These are phyloP conservation scores for Garrulus glandarius DNA, from an alignment of 2,797 vertebrate genomes.

Conservation along the genomic window DNA sequence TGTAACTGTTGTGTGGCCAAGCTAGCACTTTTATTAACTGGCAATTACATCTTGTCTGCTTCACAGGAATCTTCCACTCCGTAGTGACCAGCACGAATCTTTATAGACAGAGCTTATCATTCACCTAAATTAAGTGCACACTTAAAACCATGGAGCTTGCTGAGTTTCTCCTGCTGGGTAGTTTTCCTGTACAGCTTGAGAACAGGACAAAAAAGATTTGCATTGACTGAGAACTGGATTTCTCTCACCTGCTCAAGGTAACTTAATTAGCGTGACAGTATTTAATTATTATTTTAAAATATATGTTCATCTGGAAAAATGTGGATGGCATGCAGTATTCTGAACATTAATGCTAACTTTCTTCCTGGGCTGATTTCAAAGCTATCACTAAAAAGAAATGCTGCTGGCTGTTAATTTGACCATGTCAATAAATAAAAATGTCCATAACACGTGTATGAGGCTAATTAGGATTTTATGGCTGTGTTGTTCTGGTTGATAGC, in stretches of 20 bases:
- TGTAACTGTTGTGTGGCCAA: background rate
- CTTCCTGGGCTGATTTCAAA: constrained; percentile 28
- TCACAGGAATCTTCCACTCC: background rate
- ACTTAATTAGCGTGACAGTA: background rate
- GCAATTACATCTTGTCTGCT: background rate
- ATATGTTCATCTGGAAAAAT: background rate
- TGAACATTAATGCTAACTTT: constrained; percentile 23
- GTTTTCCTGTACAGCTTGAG: background rate
- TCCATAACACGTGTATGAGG: constrained; percentile 44
- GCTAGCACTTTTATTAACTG: background rate
- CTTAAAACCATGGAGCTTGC: background rate
- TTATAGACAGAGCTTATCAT: background rate
- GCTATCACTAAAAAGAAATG: constrained; percentile 54
- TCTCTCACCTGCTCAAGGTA: background rate
- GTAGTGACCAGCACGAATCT: background rate
- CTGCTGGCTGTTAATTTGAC: constrained; percentile 59
- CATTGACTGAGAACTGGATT: background rate
- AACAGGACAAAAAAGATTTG: background rate
- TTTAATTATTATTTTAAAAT: constrained; percentile 6
- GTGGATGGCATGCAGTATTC: background rate
- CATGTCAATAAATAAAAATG: constrained; percentile 63
- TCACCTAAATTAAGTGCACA: background rate
- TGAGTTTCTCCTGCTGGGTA: background rate
- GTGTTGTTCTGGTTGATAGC: constrained; percentile 59
- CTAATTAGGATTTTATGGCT: constrained; percentile 64